Evolutionary conservation across 2,113 vertebrate species (phyloP), one percentile per base, ranked within the genome.

Genomic region (Beaufortia kweichowensis): DNA sequence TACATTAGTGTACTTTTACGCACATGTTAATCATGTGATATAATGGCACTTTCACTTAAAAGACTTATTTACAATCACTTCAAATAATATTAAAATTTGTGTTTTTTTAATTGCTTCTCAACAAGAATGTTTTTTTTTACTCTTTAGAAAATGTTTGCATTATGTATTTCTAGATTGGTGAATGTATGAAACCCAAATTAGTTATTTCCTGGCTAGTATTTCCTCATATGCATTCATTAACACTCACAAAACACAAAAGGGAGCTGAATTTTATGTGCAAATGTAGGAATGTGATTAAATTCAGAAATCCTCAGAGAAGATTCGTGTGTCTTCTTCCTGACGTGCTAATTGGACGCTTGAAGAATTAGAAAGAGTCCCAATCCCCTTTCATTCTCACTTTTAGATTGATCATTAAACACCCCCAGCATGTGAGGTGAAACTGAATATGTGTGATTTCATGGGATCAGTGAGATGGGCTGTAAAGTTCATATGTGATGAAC

Each of bases 341-440:
- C 43, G 76, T 62, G 66, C 29, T 78, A 78, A 78, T 77, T 53
- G 57, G 29, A 11, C 50, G 41, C 59, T 78, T 4, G 39, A 70
- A 24, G 21, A 55, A 28, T 14, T 62, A 24, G 35, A 39, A n/a
- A 69, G 65, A 43, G 41, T 48, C 65, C 43, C 75, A 61, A 39
- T 11, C 11, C 4, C 5, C 56, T 67, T 60, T 77, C 29, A 62
- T 78, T 78, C 62, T 70, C 41, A 69, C 41, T 61, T 78, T 23
- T 19, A 39, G 17, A 29, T 78, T 62, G 23, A 46, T 6, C 39
- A 50, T 69, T 59, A 69, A 57, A 48, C 53, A 41, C 65, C 35
- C 65, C 10, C 35, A 4, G 2, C 5, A 14, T 24, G 75, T 67
- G 63, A 46, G 35, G 19, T 69, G 67, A 35, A 21, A 35, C 67